Base-by-base conservation (phyloP, 2,113 vertebrate genomes). In the Sebastes schlegelii region DNA sequence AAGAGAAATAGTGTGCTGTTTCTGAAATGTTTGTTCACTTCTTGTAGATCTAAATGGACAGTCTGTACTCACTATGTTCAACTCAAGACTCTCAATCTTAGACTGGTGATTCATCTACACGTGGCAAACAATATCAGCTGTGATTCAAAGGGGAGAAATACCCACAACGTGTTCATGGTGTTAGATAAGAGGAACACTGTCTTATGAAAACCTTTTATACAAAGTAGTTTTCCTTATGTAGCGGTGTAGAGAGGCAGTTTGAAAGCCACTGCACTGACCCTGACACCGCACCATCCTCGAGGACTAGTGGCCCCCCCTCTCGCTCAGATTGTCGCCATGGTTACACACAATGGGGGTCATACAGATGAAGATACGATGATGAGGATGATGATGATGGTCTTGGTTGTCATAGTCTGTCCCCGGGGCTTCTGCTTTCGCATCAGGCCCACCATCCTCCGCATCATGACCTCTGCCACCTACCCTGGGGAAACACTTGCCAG, bases 381-480 rank as follows among this genome's bases (percentile, higher is more conserved):
- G 63, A 83, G 55, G 81, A 87, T 76, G 88, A 46, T 77, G 55
- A 68, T 63, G 75, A 13, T 46, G 57, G 73, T 87, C 83, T 13
- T 11, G 34, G 73, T 81, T 79, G 85, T 88, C 85, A 79, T 65
- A 43, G 72, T 77, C 82, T 66, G 19, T 63, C 85, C 84, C 84
- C 1, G 8, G 74, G 79, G 40, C 34, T 51, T 69, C 45, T 74
- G 61, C 54, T 87, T 86, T 86, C 23, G 0, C 73, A 83, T 90
- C 83, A 70, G 60, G 67, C 85, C 79, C 86, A 65, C 78, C 83
- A 76, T 74, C 79, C 79, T 66, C 61, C 1, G 49, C 82, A 82
- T 26, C 71, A 54, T 74, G 91, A 91, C 91, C 91, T 81, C 79
- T 65, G 80, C 75, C 88, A 91, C 91, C 92, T 93, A 0, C 90